Evolutionary conservation across 30 jellyfish, hydroid and myxozoan species (phyloP), one percentile per base, ranked within the genome.

Genomic region (Cassiopea andromeda): DNA sequence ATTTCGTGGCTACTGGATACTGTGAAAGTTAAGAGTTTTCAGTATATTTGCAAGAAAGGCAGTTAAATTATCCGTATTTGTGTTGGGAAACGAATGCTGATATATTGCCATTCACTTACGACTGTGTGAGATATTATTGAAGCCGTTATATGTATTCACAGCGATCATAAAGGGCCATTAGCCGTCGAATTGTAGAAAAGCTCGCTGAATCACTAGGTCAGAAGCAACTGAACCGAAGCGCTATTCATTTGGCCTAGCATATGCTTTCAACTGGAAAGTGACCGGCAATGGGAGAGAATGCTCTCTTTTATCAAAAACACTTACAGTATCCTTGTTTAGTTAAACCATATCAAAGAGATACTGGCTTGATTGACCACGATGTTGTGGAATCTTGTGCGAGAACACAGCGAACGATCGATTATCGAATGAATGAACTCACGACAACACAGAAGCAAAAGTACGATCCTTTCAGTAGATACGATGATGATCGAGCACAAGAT

Each of bases 401-500:
- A 44, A 73, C 79, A 5, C 27, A 83, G 76, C 70, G 85, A 14
- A 49, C 46, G 73, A 47, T 45, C 60, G 84, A 48, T 48, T 68
- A 58, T 48, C 87, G 94, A 91, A 91, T 91, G 97, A 91, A 91
- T 91, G 93, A 74, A 84, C 96, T 64, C 44, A 77, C 82, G 74
- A 77, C 69, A 85, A 89, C 58, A 73, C 94, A 82, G 87, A 91
- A 91, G 86, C 87, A 80, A 73, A 83, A n/a, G 46, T 50, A 67
- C 71, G 94, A 85, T 81, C 97, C 97, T 54, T 91, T 82, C 92
- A 91, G 97, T 83, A 78, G 91, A 49, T 91, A 91, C 50, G 97
- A 91, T 58, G 97, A 91, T 80, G 94, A 91, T 78, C 38, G 19
- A 48, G 97, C 92, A n/a, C 94, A 82, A 72, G 97, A 91, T 48